phyloP scores from a whole-genome alignment of 2,113 vertebrate species.

The Apeltes quadracus region DNA sequence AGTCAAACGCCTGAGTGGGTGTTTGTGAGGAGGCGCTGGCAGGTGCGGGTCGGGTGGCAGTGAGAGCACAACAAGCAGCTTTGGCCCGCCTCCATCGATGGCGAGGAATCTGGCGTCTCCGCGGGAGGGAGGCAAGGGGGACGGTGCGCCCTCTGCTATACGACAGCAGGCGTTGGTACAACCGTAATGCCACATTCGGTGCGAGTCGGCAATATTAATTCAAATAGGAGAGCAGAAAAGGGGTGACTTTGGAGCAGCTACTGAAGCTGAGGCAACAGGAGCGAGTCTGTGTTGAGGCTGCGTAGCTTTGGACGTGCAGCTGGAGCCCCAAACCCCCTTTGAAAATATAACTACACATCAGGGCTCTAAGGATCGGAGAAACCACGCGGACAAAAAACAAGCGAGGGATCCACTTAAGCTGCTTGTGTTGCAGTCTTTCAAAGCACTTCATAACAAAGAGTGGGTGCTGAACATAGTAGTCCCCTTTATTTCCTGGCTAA shows the following conservation, averaged over 20 bases:
- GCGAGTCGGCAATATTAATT: conserved; percentile 31
- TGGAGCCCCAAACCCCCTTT: conserved; percentile 9
- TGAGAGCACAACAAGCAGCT: conserved; percentile 13
- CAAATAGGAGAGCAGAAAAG: not conserved
- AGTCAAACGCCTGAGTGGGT: not conserved
- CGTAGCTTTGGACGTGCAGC: not conserved
- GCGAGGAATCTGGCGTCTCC: conserved; percentile 41
- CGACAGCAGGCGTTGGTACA: conserved; percentile 2
- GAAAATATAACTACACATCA: conserved; percentile 11
- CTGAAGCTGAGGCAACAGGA: not conserved
- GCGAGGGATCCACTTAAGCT: not conserved
- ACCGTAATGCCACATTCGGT: conserved; percentile 1
- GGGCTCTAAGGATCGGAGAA: not conserved
- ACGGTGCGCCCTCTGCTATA: conserved; percentile 5
- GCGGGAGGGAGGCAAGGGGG: too few species aligned
- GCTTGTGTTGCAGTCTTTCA: not conserved
- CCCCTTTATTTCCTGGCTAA: not conserved
- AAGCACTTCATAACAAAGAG: not conserved
- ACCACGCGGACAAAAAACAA: conserved; percentile 13
- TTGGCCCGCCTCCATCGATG: not conserved
- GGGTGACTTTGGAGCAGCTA: conserved; percentile 4
- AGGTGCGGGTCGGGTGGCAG: conserved; percentile 22
- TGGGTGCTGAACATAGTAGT: not conserved
- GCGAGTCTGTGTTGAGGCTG: conserved; percentile 6
- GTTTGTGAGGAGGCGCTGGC: conserved; percentile 25